A percentile compares a stretch with the other conserved stretches of the same genome.
Evolutionary conservation across 2,888 invertebrate genomes (phyloP).

Genomic region (Ecdyonurus torrentis): DNA sequence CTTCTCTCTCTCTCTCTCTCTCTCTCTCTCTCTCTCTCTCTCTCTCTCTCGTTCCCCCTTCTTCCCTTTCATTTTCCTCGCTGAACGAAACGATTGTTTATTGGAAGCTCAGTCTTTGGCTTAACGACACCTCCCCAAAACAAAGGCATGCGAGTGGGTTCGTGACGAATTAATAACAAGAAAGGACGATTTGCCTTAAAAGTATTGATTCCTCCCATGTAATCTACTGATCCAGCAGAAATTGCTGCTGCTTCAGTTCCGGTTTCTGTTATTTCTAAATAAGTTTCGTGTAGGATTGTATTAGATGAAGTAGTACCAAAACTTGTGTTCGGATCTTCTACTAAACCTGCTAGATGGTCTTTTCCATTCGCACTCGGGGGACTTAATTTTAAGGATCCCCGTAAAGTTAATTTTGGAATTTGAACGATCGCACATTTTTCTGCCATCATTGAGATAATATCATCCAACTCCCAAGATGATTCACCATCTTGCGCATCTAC

Average conservation of each 20-base stretch:
- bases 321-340: neutral
- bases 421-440: neutral
- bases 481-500: neutral
- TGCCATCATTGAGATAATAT: neutral
- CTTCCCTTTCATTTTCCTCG: too few species aligned
- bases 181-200: conserved; percentile 4
- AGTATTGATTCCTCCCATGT: neutral
- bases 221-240: neutral
- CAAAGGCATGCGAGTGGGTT: neutral
- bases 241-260: conserved; percentile 3
- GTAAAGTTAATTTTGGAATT: neutral
- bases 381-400: neutral
- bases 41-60: too few species aligned
- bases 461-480: neutral
- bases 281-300: neutral
- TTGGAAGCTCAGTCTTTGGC: too few species aligned
- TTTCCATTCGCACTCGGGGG: neutral
- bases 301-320: neutral
- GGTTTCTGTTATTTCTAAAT: neutral
- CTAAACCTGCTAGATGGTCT: neutral
- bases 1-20: too few species aligned
- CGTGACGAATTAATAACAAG: neutral
- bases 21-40: too few species aligned
- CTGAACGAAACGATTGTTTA: too few species aligned
- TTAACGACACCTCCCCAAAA: neutral